A percentile compares a stretch with the other conserved stretches of the same genome.
Conservation (phyloP, 2,797 vertebrate genomes). For the Cyprinella venusta region DNA sequence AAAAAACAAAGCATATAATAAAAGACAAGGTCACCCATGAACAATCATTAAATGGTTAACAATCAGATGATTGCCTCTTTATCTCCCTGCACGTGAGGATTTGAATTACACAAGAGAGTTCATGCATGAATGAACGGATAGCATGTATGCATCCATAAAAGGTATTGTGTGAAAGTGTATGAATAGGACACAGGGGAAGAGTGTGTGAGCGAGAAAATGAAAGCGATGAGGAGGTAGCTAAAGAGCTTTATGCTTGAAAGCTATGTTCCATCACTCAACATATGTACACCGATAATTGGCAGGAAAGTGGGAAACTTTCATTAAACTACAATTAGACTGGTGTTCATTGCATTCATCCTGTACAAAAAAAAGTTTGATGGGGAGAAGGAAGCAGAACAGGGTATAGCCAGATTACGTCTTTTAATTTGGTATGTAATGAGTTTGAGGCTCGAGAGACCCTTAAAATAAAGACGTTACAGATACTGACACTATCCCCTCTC, state of each 20-base stretch:
- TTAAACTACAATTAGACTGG: constrained; percentile 52
- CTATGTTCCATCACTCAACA: constrained; percentile 52
- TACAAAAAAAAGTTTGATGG: constrained; percentile 50
- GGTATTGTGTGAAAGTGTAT: constrained; percentile 14
- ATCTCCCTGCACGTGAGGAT: constrained; percentile 8
- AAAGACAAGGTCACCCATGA: constrained; percentile 65
- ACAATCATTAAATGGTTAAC: constrained; percentile 60
- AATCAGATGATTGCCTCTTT: constrained; percentile 36
- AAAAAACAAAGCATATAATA: constrained; percentile 67
- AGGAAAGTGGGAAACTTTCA: constrained; percentile 54
- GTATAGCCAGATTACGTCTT: constrained; percentile 51
- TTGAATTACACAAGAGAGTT: constrained; percentile 31
- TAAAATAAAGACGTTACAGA: constrained; percentile 58
- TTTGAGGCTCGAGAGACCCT: constrained; percentile 57
- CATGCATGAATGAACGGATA: constrained; percentile 22
- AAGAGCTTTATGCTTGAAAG: constrained; percentile 51
- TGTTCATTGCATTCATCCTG: constrained; percentile 49
- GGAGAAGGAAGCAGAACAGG: constrained; percentile 38
- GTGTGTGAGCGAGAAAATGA: neutral
- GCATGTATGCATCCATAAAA: constrained; percentile 22
- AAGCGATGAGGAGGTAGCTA: constrained; percentile 16
- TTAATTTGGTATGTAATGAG: constrained; percentile 61
- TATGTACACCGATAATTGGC: constrained; percentile 49
- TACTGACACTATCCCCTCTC: constrained; percentile 46
- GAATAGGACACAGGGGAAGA: neutral